These are phyloP conservation scores for Mesitornis unicolor DNA, from an alignment of 2,113 vertebrate species.

Conservation along the genomic window DNA sequence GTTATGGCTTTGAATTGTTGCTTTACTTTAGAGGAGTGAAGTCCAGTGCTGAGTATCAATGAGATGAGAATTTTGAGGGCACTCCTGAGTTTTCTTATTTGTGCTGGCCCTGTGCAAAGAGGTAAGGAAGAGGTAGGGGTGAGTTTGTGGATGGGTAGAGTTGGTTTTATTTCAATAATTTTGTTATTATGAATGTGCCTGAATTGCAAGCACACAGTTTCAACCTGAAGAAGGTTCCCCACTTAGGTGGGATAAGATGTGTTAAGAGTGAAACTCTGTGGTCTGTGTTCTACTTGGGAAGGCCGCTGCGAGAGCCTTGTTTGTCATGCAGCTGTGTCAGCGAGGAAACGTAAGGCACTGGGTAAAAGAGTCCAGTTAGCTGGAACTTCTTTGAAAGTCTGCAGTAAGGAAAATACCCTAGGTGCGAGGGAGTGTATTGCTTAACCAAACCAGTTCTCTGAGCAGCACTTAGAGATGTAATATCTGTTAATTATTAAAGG, in stretches of 20 bases:
- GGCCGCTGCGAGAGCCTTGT: rapidly evolving
- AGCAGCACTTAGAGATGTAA: neutral
- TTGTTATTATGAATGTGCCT: neutral
- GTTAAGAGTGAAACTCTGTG: neutral
- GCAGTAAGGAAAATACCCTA: neutral
- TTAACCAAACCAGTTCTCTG: neutral
- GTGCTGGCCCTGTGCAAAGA: neutral
- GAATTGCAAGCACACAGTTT: neutral
- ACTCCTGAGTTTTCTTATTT: neutral
- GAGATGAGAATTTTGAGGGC: neutral
- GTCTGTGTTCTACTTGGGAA: neutral
- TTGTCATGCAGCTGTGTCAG: rapidly evolving
- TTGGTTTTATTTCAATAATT: neutral
- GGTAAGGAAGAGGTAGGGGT: too few relatives aligned
- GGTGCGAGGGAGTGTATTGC: neutral
- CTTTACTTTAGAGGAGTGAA: neutral
- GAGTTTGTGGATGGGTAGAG: neutral
- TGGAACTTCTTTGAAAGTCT: neutral
- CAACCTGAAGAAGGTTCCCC: neutral
- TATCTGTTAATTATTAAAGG: constrained; percentile 11
- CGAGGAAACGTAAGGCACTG: rapidly evolving
- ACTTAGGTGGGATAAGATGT: neutral
- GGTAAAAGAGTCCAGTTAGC: neutral
- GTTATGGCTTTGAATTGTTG: neutral
- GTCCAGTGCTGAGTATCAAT: neutral